Evolutionary conservation across 2,113 vertebrate species (phyloP), one percentile per base, ranked within the genome.

Genomic region (Ictidomys tridecemlineatus): DNA sequence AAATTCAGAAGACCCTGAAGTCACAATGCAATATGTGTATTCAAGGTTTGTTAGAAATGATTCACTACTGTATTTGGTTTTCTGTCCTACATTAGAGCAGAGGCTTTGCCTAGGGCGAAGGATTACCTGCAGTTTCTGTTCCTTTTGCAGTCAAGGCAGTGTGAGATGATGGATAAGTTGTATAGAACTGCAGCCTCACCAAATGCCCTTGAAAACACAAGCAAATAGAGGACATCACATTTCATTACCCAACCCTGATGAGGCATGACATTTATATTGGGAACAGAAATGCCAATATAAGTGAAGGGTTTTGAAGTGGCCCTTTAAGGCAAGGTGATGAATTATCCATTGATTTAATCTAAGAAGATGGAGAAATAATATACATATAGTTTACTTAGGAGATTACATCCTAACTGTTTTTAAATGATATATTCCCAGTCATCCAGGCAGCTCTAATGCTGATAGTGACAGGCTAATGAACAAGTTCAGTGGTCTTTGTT

Each of bases 211-310:
- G 97, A 91, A 95, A 97, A 87, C 32, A n/a, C 70, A 58, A 39
- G 51, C 91, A 97, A 96, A 86, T 63, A 83, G 63, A 58, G 0
- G 2, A 79, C 76, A 90, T 89, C 65, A 10, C 74, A 72, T 95
- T 98, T 98, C 58, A 96, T 94, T 95, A 95, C 93, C 37, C 87
- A 89, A 90, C 48, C 89, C 32, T 93, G 86, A 95, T 94, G 79
- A 97, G 70, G 74, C 69, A 17, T 87, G 91, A 37, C 67, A 94
- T 96, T 97, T 97, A 89, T 73, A 92, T 42, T 13, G 5, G 79
- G 86, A 69, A 58, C 53, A 92, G 79, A 97, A 96, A 85, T 94
- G 79, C 70, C 86, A 85, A 48, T 78, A 42, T 63, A 93, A 69
- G n/a, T 80, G 86, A 91, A 87, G 22, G 26, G 2, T 61, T 97